Conservation (phyloP, 2,797 vertebrate genomes). For the Babyrousa celebensis region DNA sequence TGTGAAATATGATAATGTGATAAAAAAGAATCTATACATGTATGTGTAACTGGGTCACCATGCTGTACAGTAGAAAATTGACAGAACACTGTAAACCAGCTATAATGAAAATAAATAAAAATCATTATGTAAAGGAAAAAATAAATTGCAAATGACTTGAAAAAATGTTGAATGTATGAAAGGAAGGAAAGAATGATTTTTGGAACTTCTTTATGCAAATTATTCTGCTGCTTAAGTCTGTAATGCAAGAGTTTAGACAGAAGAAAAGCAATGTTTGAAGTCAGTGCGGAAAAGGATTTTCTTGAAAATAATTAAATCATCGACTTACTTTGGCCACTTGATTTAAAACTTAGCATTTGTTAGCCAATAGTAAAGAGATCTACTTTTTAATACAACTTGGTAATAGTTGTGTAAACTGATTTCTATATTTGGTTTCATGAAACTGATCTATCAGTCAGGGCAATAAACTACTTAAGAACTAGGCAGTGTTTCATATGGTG, state of each 20-base stretch:
- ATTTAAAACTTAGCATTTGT: slow-evolving; percentile 54
- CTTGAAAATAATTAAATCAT: neutral
- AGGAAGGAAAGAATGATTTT: neutral
- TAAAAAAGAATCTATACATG: no score
- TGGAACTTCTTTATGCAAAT: slow-evolving; percentile 29
- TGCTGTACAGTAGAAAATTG: no score
- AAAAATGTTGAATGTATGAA: neutral
- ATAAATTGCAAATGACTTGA: no score
- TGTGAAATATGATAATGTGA: no score
- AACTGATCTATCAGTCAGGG: slow-evolving; percentile 41
- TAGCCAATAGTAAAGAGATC: neutral
- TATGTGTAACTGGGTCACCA: no score
- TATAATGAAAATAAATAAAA: no score
- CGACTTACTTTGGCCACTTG: neutral
- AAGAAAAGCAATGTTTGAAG: neutral
- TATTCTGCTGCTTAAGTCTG: neutral
- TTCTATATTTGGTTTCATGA: slow-evolving; percentile 50
- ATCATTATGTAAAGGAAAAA: no score
- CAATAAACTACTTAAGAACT: slow-evolving; percentile 63
- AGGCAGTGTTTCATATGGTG: slow-evolving; percentile 56
- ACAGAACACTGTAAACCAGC: no score
- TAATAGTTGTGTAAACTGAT: slow-evolving; percentile 19
- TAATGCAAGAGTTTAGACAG: neutral
- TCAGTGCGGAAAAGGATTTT: neutral
- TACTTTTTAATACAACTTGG: slow-evolving; percentile 7